Base-by-base conservation (phyloP, 1,140 invertebrate species). In the Orius laevigatus region DNA sequence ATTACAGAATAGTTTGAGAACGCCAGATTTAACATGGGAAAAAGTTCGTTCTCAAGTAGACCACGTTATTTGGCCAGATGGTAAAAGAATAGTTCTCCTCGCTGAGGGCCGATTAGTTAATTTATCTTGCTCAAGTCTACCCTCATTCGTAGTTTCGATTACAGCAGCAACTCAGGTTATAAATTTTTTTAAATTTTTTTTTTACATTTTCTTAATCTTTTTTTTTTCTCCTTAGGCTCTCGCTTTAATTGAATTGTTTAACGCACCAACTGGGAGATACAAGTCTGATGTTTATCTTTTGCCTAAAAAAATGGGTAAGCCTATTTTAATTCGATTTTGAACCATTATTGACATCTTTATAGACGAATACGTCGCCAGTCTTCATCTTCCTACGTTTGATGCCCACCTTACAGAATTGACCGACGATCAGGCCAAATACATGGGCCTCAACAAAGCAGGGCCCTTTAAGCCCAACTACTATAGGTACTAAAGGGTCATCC, bases 391-490 rank as follows among this genome's bases (percentile, higher is more conserved):
- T 15, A 91, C 88, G 15, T 97, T 98, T 63, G 92, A 96, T 71
- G 93, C 92, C 35, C 91, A 96, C 63, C 70, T 98, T 50, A 97
- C 93, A 1, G 92, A 97, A 67, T 70, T 97, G 38, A 80, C 79
- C 8, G 93, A 98, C 62, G 94, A 97, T 59, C 94, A 98, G 68
- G 91, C 91, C 46, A 95, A 94, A 66, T 98, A 97, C 63, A 81
- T 96, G 72, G 94, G 93, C 49, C 77, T 97, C 14, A 93, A 90
- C 62, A 97, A 96, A 72, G 84, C 89, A 51, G 93, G 94, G 45
- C 92, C 92, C 51, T 97, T 97, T 66, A 97, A 98, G 68, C 92
- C 93, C 56, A 96, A 95, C 65, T 95, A 96, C 66, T 98, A 98
- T 66, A 80, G 93, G 77, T 97, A 25, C 8, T 25, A 25, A 25